These are phyloP conservation scores for Cheilinus undulatus DNA, from an alignment of 2,113 vertebrate species.

Conservation along the genomic window DNA sequence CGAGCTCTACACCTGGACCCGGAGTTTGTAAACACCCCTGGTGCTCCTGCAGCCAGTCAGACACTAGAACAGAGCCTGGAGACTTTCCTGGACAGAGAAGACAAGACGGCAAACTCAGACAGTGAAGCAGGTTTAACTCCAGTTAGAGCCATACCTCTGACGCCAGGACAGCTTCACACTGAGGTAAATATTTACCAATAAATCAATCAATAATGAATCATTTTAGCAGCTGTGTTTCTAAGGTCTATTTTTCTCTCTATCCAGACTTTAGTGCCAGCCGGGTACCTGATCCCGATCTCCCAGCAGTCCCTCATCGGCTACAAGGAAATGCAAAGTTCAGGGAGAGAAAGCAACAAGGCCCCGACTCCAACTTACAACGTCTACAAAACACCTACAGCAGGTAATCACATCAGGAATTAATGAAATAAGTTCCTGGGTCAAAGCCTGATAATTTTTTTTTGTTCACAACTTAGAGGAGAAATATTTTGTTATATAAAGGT, in stretches of 20 bases:
- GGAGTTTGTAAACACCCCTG: conserved; percentile 76
- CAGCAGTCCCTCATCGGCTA: conserved; percentile 83
- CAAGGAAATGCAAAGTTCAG: conserved; percentile 72
- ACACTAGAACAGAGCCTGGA: conserved; percentile 75
- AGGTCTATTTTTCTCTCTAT: conserved; percentile 34
- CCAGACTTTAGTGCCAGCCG: conserved; percentile 89
- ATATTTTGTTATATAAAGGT: too few relatives aligned
- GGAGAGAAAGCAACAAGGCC: conserved; percentile 76
- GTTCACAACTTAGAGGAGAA: too few relatives aligned
- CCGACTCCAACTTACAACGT: conserved; percentile 82
- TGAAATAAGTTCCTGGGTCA: too few relatives aligned
- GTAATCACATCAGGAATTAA: conserved; percentile 54
- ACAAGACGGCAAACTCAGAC: conserved; percentile 63
- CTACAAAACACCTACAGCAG: conserved; percentile 88
- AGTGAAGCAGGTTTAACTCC: conserved; percentile 70
- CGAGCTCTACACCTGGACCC: conserved; percentile 79
- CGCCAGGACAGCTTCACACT: conserved; percentile 66
- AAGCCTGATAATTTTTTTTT: too few relatives aligned
- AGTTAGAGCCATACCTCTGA: conserved; percentile 69
- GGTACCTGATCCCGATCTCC: conserved; percentile 92
- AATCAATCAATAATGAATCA: too few relatives aligned
- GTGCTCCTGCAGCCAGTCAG: conserved; percentile 42
- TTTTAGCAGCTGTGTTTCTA: background rate
- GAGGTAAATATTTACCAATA: conserved; percentile 75
- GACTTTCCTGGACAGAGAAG: conserved; percentile 78